Evolutionary conservation across 2,113 vertebrate species (phyloP).

Genomic region (Cyanoramphus novaezelandiae): DNA sequence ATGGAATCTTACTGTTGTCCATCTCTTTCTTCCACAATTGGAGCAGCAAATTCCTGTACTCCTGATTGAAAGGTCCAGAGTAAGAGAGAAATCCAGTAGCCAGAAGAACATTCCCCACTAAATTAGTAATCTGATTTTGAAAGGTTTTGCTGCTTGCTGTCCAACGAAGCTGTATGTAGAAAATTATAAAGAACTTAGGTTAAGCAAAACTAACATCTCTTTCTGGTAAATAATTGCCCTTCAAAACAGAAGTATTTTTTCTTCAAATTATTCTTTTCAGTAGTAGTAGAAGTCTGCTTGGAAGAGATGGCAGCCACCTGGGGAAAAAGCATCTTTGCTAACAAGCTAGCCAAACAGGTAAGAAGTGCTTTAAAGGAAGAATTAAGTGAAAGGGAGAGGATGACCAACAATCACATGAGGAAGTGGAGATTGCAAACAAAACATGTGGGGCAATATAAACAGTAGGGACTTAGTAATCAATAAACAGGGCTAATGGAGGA

Average conservation of each 20-base stretch:
- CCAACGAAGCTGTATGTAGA: slow-evolving; percentile 77
- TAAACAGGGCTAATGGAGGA: background rate
- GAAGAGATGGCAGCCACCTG: background rate
- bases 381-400: background rate
- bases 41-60: slow-evolving; percentile 81
- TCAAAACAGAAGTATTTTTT: background rate
- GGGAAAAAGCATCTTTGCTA: background rate
- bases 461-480: background rate
- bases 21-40: slow-evolving; percentile 82
- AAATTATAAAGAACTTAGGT: background rate
- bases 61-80: slow-evolving; percentile 86
- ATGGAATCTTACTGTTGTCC: slow-evolving; percentile 71
- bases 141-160: slow-evolving; percentile 82
- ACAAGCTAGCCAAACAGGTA: background rate
- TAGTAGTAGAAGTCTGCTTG: background rate
- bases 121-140: slow-evolving; percentile 77
- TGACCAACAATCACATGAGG: background rate
- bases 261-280: background rate
- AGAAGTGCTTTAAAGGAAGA: background rate
- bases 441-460: background rate
- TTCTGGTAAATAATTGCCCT: background rate
- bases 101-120: slow-evolving; percentile 84
- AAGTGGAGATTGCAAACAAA: background rate
- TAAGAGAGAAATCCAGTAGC: slow-evolving; percentile 86
- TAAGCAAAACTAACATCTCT: background rate